Percentiles rank a stretch among this genome's conserved stretches.
Conservation (phyloP, 2,888 invertebrate genomes). For the Himalopsyche anomala region DNA sequence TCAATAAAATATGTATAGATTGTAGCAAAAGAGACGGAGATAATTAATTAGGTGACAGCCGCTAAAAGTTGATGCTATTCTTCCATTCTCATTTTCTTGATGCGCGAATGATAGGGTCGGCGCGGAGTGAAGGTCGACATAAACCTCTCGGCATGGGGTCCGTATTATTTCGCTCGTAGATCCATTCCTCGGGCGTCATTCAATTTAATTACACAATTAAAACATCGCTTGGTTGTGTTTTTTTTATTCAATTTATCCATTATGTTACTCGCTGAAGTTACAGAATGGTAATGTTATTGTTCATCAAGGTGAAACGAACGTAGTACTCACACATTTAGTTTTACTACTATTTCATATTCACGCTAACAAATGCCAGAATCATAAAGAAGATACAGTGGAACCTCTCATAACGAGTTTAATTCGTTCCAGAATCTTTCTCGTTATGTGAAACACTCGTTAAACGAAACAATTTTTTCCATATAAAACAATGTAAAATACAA, state of each 20-base stretch:
- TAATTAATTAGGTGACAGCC: background rate
- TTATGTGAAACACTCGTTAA: no score
- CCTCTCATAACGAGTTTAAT: no score
- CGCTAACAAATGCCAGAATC: no score
- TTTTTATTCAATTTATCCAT: background rate
- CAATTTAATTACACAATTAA: constrained; percentile 31
- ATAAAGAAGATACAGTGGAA: no score
- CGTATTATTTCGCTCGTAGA: background rate
- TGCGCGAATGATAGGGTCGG: constrained; percentile 12
- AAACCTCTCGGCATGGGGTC: constrained; percentile 11
- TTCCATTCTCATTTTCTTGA: constrained; percentile 4
- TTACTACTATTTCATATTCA: no score
- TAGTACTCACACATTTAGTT: no score
- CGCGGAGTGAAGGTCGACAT: constrained; percentile 19
- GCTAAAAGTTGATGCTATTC: constrained; percentile 1
- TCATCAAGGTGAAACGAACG: no score
- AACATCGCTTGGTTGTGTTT: background rate
- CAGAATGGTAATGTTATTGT: no score
- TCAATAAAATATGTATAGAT: background rate
- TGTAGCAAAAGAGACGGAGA: background rate
- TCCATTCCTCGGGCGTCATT: constrained; percentile 15
- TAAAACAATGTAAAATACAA: no score
- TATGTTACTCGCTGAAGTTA: no score
- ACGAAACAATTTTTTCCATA: no score
- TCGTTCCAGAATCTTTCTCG: no score